A percentile compares a stretch with the other conserved stretches of the same genome.
phyloP scores from a whole-genome alignment of 2,888 invertebrate species.

The Plebejus melissa region DNA sequence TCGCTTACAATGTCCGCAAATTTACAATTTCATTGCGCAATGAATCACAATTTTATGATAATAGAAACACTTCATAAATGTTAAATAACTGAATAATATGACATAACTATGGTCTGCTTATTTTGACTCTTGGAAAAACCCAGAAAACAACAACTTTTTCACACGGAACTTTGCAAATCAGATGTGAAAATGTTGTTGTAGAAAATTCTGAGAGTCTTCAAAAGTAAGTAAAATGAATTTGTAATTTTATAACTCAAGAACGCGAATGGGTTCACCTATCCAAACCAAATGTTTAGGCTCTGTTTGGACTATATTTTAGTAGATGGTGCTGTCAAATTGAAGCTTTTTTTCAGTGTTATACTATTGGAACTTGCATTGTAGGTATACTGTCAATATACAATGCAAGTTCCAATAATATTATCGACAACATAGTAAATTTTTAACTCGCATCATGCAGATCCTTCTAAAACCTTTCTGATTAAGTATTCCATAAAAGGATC shows the following conservation, averaged over 20 bases:
- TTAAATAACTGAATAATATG: background rate
- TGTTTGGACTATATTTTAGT: no score
- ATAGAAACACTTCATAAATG: conserved; percentile 1
- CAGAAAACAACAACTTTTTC: background rate
- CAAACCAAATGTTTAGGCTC: no score
- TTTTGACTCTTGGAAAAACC: background rate
- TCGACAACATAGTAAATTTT: background rate
- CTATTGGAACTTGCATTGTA: no score
- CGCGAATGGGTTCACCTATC: no score
- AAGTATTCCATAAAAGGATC: background rate
- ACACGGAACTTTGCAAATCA: background rate
- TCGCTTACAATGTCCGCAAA: background rate
- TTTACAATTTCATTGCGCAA: conserved; percentile 1
- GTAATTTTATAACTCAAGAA: no score
- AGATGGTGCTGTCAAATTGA: background rate
- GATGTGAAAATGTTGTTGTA: background rate
- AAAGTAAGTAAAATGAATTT: background rate
- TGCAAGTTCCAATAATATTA: no score
- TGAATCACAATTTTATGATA: background rate
- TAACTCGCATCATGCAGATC: background rate
- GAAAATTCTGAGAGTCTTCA: background rate
- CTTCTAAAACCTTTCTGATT: background rate
- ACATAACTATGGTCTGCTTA: background rate
- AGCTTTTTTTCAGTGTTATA: background rate
- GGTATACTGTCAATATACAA: no score